Conservation (phyloP, 2,113 vertebrate species). For the Thalassarche chlororhynchos region DNA sequence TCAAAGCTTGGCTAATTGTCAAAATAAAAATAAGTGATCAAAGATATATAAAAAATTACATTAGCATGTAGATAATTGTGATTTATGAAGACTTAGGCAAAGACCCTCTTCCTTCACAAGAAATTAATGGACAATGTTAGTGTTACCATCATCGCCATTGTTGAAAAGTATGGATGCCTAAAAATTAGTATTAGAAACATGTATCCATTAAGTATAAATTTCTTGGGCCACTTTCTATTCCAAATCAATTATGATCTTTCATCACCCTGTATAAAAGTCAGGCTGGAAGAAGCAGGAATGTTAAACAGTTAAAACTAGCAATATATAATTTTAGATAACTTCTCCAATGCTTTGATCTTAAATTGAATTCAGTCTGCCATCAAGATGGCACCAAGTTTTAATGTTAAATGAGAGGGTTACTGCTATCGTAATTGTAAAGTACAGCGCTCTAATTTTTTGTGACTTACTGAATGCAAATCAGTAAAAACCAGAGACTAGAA, state of each 20-base stretch:
- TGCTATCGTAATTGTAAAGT: not conserved
- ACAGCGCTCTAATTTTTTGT: not conserved
- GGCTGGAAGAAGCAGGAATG: not conserved
- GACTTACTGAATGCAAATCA: not conserved
- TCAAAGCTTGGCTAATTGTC: not conserved
- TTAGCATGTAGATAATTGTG: not conserved
- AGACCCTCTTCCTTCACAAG: not conserved
- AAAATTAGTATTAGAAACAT: not conserved
- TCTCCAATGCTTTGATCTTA: constrained; percentile 43
- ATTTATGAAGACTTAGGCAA: not conserved
- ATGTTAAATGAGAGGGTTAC: constrained; percentile 1
- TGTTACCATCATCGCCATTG: not conserved
- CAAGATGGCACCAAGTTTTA: constrained; percentile 40
- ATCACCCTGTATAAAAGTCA: not conserved
- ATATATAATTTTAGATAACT: constrained; percentile 42
- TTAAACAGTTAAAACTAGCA: constrained; percentile 5
- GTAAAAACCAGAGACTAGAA: not conserved
- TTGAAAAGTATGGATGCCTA: not conserved
- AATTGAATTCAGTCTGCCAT: constrained; percentile 40
- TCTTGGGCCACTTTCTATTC: not conserved
- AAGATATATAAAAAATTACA: not conserved
- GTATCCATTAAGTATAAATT: not conserved
- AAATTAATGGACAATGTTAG: not conserved
- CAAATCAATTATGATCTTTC: constrained; percentile 23
- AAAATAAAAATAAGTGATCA: not conserved